These are phyloP conservation scores for Palythoa grandiflora DNA, from an alignment of 92 coral and sea anemone genomes.

Conservation along the genomic window DNA sequence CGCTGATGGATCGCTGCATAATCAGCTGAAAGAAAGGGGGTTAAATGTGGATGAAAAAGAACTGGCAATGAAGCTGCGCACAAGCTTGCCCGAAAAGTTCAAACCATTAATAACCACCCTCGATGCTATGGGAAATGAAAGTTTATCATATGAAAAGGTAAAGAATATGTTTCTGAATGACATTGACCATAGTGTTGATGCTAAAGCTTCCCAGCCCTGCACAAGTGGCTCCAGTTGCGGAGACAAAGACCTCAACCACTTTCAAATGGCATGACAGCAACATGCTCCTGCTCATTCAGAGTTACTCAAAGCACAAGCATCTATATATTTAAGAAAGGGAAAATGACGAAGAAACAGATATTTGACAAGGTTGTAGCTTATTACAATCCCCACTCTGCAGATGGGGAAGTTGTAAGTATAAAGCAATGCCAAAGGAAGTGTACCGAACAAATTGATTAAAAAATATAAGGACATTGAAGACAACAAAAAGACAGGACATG, in stretches of 20 bases:
- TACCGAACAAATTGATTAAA: slow-evolving; percentile 46
- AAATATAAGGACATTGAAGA: slow-evolving; percentile 69
- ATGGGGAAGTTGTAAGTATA: slow-evolving; percentile 38
- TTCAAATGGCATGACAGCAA: slow-evolving; percentile 52
- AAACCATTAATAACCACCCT: background rate
- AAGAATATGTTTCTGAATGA: slow-evolving; percentile 1
- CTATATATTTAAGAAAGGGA: slow-evolving; percentile 59
- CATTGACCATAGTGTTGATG: slow-evolving; percentile 27
- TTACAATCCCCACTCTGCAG: slow-evolving; percentile 35
- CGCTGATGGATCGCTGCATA: background rate
- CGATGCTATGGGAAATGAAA: slow-evolving; percentile 11
- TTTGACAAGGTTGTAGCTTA: slow-evolving; percentile 49
- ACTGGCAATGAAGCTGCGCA: slow-evolving; percentile 17
- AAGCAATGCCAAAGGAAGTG: slow-evolving; percentile 69
- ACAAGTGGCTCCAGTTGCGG: background rate
- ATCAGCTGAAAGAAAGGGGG: background rate
- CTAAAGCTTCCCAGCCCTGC: background rate
- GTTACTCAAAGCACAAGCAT: slow-evolving; percentile 56
- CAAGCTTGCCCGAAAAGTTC: slow-evolving; percentile 20
- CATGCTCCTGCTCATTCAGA: slow-evolving; percentile 44
- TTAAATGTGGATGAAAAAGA: too few species aligned
- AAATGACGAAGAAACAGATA: slow-evolving; percentile 57
- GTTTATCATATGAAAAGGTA: slow-evolving; percentile 4
- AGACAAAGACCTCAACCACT: background rate
- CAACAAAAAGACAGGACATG: slow-evolving; percentile 60